Base-by-base conservation (phyloP, 2,113 vertebrate genomes). In the Ammospiza caudacuta region DNA sequence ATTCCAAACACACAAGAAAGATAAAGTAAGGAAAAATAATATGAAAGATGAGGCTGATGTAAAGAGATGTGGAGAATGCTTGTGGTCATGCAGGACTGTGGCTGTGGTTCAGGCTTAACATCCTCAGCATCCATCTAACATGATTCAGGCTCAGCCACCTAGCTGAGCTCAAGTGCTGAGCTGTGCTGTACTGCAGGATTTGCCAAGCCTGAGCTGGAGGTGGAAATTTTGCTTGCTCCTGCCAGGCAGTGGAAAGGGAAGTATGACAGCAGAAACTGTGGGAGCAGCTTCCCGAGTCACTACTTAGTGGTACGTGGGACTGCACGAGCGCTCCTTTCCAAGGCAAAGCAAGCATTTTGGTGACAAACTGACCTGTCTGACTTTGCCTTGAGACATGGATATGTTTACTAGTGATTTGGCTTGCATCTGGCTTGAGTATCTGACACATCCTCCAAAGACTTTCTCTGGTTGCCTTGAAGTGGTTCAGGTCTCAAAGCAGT, bases 261-360 rank as follows among this genome's bases (percentile, higher is more conserved):
- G 52, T n/a, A 47, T 63, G 52, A 72, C 8, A 55, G 79, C 80
- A 83, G 90, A 82, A 64, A 29, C 86, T 86, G 68, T 2, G 0
- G 63, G 68, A 83, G 47, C 90, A 88, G 75, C 72, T 90, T 76
- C 59, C 43, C 1, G 0, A 94, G 41, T 69, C 20, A 8, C 49
- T 80, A 3, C 29, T 44, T 23, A 31, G 12, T 47, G 44, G 24
- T 58, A 33, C 0, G 0, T 37, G 37, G 63, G 25, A 54, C 75
- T 62, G 58, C 0, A 0, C 24, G 39, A 81, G 57, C 33, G 1
- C 20, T 78, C 37, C 23, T 54, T 69, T 79, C 66, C 27, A 47
- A 54, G 64, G 68, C 28, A 59, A 47, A 95, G n/a, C 12, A 59
- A 72, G n/a, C 21, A 7, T 70, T 89, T 86, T 35, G 27, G 39